Evolutionary conservation across 37 sponge, comb jelly and placozoan species (phyloP).

Genomic region (Oopsacas minuta): DNA sequence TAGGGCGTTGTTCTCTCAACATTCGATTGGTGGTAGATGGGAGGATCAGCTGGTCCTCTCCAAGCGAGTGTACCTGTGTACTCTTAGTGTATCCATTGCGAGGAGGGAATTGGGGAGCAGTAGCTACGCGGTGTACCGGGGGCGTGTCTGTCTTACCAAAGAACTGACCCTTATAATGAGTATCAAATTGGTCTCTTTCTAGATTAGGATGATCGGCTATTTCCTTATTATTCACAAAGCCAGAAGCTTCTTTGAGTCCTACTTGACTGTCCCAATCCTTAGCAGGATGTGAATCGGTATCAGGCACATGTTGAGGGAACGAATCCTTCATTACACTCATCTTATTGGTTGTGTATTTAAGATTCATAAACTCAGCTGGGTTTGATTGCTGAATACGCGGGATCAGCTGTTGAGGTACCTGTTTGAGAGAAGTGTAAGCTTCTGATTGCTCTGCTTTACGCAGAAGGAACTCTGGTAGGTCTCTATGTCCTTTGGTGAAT

Average conservation of each 20-base stretch:
- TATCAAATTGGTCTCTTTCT: neutral
- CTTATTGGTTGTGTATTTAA: neutral
- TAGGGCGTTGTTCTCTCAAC: neutral
- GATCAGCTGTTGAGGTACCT: neutral
- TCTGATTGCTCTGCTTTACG: neutral
- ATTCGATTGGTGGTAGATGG: neutral
- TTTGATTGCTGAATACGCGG: slow-evolving; percentile 14
- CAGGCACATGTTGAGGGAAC: neutral
- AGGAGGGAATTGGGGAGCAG: neutral
- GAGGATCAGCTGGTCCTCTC: neutral
- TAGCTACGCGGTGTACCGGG: neutral
- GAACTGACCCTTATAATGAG: neutral
- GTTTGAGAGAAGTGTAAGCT: neutral
- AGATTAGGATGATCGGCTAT: neutral
- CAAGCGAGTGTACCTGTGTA: slow-evolving; percentile 13
- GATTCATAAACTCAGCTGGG: slow-evolving; percentile 10
- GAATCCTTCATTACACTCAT: slow-evolving; percentile 10
- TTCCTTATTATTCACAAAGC: neutral
- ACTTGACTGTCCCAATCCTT: neutral
- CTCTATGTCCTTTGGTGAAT: neutral
- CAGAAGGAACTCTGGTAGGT: slow-evolving; percentile 6
- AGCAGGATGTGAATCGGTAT: neutral
- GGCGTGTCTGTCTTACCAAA: neutral
- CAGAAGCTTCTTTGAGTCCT: neutral
- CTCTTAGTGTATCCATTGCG: slow-evolving; percentile 1